These are phyloP conservation scores for Calameuta pallipes DNA, from an alignment of 2,888 invertebrate species.

Conservation along the genomic window DNA sequence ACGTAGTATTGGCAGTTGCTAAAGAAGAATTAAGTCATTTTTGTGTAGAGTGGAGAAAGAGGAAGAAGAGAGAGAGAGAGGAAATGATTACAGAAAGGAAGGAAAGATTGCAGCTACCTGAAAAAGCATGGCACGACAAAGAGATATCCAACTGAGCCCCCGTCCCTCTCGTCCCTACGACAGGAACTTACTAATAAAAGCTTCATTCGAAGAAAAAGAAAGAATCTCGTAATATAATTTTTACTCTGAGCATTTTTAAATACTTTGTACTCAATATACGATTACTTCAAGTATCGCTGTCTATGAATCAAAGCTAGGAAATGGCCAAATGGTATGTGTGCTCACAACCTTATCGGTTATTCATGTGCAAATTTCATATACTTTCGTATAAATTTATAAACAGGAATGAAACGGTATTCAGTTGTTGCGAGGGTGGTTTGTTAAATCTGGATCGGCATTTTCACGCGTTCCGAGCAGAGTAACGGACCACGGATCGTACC, in stretches of 20 bases:
- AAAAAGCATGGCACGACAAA: not conserved
- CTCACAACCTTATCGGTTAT: not conserved
- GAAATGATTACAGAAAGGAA: not conserved
- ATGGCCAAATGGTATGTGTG: not conserved
- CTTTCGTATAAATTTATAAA: not conserved
- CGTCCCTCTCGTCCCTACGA: not conserved
- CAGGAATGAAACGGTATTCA: not conserved
- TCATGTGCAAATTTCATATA: not conserved
- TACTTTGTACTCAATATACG: not conserved
- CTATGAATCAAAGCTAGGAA: not conserved
- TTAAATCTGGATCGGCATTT: conserved; percentile 20
- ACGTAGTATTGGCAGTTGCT: not conserved
- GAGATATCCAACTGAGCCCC: not conserved
- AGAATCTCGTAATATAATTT: not conserved
- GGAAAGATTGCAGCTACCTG: not conserved
- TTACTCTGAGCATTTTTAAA: not conserved
- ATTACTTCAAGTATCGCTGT: not conserved
- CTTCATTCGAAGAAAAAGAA: not conserved
- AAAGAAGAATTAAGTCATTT: not conserved
- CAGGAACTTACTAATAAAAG: not conserved
- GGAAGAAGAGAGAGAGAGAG: too few species aligned
- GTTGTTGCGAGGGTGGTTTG: not conserved
- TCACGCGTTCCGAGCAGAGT: conserved; percentile 25
- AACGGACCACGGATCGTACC: conserved; percentile 19
- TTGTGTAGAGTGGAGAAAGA: not conserved